Evolutionary conservation across 2,113 vertebrate genomes (phyloP), one percentile per base, ranked within the genome.

Genomic region (Notechis scutatus): DNA sequence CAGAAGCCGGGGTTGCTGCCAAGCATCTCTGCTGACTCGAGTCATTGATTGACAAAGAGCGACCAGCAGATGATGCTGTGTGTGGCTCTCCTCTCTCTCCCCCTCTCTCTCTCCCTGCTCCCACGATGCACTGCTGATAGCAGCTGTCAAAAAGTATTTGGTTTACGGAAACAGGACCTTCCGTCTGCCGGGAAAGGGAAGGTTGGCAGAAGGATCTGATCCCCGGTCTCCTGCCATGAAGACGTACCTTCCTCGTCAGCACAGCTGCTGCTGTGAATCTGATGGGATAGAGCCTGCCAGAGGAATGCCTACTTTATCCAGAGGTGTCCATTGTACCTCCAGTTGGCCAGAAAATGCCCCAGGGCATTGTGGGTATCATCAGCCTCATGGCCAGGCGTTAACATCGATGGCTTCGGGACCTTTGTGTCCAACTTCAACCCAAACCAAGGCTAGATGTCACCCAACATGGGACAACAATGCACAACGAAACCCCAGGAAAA

Each of bases 41-140:
- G 97, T 97, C 98, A 98, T 98, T 96, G 97, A 97, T 97, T 98
- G 98, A 98, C 98, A 98, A 96, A 95, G 97, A 98, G 98, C 98
- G 96, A 97, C 95, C 97, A 97, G 95, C 97, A 94, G 96, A 97
- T 97, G 97, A 92, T 95, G 96, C 98, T 97, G 95, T 96, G 95
- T 95, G 94, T 95, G 90, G 85, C 93, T 94, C 93, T 26, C 59
- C 24, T 11, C 24, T 10, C 90, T 15, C 59, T 26, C 90, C 45
- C 45, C 45, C 45, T 45, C 45, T 45, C 45, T 21, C 94, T 96
- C 95, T 93, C 95, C 94, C 94, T 47, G 93, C 96, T 96, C 96
- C 97, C 95, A 92, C 96, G 95, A 95, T 97, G 97, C 96, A 90
- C 95, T 45, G 95, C 97, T 94, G 95, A 94, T 95, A 96, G 96